These are phyloP conservation scores for Coreius guichenoti DNA, from an alignment of 2,797 vertebrate genomes.

Conservation along the genomic window DNA sequence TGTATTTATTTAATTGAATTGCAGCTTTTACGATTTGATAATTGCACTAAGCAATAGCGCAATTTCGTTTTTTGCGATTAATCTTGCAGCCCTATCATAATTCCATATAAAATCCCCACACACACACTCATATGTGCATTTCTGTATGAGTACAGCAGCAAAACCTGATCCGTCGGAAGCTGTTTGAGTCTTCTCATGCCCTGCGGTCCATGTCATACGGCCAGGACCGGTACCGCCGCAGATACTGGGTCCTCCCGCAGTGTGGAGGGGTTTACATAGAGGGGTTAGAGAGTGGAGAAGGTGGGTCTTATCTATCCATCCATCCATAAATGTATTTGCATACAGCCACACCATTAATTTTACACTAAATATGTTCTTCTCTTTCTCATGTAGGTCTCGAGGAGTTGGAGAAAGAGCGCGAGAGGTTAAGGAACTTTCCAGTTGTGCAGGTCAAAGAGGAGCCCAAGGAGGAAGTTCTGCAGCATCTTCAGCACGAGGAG, in stretches of 20 bases:
- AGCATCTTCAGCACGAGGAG: slow-evolving; percentile 65
- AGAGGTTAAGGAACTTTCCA: slow-evolving; percentile 86
- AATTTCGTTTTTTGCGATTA: background rate
- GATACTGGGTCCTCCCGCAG: slow-evolving; percentile 98
- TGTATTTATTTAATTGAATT: background rate
- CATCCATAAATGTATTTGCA: background rate
- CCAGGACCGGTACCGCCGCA: slow-evolving; percentile 93
- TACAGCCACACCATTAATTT: background rate
- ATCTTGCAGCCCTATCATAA: background rate
- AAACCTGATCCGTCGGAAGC: slow-evolving; percentile 93
- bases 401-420: slow-evolving; percentile 93
- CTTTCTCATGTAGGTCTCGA: slow-evolving; percentile 80
- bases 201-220: slow-evolving; percentile 97
- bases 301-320: slow-evolving; percentile 70
- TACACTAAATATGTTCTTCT: background rate
- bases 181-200: slow-evolving; percentile 95
- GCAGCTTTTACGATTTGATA: background rate
- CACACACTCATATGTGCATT: background rate
- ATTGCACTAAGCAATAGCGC: background rate
- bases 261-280: slow-evolving; percentile 97
- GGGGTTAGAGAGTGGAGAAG: slow-evolving; percentile 98
- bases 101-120: background rate
- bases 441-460: slow-evolving; percentile 92
- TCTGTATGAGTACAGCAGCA: slow-evolving; percentile 86
- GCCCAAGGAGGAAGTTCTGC: slow-evolving; percentile 83